These are phyloP conservation scores for Pinna nobilis DNA, from an alignment of 1,140 invertebrate species.

Conservation along the genomic window DNA sequence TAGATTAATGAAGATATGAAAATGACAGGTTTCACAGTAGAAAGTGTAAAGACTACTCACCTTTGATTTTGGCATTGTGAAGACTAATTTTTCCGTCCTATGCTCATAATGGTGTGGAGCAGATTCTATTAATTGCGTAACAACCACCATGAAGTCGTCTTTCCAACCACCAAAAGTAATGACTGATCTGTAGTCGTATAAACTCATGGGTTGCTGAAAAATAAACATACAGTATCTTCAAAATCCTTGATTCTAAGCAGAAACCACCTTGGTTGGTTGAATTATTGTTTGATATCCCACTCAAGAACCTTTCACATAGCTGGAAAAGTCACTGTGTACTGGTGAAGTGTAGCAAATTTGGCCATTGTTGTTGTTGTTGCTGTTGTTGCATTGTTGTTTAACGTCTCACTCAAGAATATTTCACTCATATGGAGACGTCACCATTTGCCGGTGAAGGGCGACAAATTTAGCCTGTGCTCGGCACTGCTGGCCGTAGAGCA, in stretches of 20 bases:
- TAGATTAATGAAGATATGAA: neutral
- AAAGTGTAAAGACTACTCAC: slow-evolving; percentile 73
- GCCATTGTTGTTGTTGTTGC: too few species aligned
- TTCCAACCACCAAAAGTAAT: slow-evolving; percentile 95
- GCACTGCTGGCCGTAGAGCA: too few species aligned
- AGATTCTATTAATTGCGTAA: slow-evolving; percentile 75
- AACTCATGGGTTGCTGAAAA: slow-evolving; percentile 64
- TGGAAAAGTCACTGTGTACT: too few species aligned
- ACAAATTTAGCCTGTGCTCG: too few species aligned
- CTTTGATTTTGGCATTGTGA: slow-evolving; percentile 93
- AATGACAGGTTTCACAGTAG: neutral
- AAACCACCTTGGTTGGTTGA: neutral
- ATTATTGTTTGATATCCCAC: too few species aligned
- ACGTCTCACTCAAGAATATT: too few species aligned
- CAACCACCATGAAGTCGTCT: slow-evolving; percentile 96
- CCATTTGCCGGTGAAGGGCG: too few species aligned
- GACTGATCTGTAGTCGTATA: slow-evolving; percentile 90
- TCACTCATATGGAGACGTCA: too few species aligned
- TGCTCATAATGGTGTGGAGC: slow-evolving; percentile 67
- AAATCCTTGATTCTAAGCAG: neutral
- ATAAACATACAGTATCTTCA: slow-evolving; percentile 17
- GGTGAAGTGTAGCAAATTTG: too few species aligned
- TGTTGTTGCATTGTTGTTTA: too few species aligned
- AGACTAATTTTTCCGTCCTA: slow-evolving; percentile 90
- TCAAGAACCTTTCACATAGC: too few species aligned